Evolutionary conservation across 2,888 invertebrate species (phyloP).

Genomic region (Melinaea marsaeus): DNA sequence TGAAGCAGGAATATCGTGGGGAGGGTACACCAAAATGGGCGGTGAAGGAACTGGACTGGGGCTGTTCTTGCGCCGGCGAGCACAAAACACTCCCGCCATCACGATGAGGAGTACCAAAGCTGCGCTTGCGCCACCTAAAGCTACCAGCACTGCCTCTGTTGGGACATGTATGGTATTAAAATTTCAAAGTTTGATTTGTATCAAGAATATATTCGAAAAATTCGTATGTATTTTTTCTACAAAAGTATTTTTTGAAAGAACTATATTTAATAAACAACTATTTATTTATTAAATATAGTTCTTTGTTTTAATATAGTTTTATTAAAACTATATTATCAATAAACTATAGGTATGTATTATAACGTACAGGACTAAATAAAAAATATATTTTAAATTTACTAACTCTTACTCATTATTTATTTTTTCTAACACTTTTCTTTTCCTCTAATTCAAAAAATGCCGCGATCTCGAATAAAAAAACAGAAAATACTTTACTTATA

Average conservation of each 20-base stretch:
- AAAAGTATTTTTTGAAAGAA: too few species aligned
- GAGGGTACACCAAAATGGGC: conserved; percentile 81
- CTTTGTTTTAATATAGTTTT: too few species aligned
- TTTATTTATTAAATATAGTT: too few species aligned
- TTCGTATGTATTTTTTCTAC: too few species aligned
- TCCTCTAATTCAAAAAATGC: background rate
- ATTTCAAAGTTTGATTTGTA: background rate
- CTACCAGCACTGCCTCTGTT: conserved; percentile 64
- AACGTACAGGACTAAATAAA: too few species aligned
- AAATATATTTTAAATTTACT: too few species aligned
- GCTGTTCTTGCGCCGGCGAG: conserved; percentile 70
- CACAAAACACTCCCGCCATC: conserved; percentile 69
- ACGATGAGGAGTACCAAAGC: conserved; percentile 67
- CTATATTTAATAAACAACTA: too few species aligned
- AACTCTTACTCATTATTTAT: too few species aligned
- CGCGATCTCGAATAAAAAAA: background rate
- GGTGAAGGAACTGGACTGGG: conserved; percentile 71
- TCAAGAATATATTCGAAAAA: background rate
- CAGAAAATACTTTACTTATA: background rate
- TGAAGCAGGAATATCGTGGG: conserved; percentile 78
- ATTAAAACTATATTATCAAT: too few species aligned
- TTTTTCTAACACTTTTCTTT: too few species aligned
- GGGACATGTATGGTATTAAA: conserved; percentile 17
- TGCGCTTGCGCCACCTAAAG: conserved; percentile 70
- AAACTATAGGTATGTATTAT: too few species aligned